These are phyloP conservation scores for Ptychodera flava DNA, from an alignment of 35 echinoderm and acorn worm genomes.

Conservation along the genomic window DNA sequence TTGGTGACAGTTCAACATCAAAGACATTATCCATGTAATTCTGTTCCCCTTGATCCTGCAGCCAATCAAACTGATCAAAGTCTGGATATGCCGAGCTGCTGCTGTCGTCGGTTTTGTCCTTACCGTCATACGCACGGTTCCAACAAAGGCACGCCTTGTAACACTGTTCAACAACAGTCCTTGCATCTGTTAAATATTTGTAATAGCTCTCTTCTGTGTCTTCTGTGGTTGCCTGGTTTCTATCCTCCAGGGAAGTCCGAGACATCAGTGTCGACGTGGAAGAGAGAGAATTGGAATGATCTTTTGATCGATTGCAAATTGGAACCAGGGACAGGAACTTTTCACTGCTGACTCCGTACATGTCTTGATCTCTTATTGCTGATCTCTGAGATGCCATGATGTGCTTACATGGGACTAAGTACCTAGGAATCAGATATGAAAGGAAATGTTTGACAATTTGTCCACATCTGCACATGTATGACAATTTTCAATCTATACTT, in stretches of 20 bases:
- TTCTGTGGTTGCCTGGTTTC: background rate
- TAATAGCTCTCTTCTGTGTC: background rate
- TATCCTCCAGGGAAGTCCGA: background rate
- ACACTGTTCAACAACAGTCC: background rate
- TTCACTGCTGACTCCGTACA: slow-evolving; percentile 57
- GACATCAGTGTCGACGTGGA: background rate
- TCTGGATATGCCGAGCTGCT: background rate
- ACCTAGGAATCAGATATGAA: slow-evolving; percentile 13
- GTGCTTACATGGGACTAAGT: slow-evolving; percentile 86
- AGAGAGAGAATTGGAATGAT: background rate
- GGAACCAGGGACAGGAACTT: slow-evolving; percentile 80
- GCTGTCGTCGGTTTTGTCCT: background rate
- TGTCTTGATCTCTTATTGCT: slow-evolving; percentile 66
- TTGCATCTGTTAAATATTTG: background rate
- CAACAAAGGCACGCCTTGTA: background rate
- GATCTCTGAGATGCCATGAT: slow-evolving; percentile 90
- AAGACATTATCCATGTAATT: background rate
- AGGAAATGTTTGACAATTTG: no score
- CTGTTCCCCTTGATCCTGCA: background rate
- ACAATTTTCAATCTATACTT: no score
- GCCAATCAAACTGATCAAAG: background rate
- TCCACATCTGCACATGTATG: no score
- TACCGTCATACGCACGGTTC: background rate
- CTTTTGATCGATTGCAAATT: slow-evolving; percentile 5
- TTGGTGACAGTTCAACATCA: background rate